These are phyloP conservation scores for Balaeniceps rex DNA, from an alignment of 2,113 vertebrate genomes.

Conservation along the genomic window DNA sequence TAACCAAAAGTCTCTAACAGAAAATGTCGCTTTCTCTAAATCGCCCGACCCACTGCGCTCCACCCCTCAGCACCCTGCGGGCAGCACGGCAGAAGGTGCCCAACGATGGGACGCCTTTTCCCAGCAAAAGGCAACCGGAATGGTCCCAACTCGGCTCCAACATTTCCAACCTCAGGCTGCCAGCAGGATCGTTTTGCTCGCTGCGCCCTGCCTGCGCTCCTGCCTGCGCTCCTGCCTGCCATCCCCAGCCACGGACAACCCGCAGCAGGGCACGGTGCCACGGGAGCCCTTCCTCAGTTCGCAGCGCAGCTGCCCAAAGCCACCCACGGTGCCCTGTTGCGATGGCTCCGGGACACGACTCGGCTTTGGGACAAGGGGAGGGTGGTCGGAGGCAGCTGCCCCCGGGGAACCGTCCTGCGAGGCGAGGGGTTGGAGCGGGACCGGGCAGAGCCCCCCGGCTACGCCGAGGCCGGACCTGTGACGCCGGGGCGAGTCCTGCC, in stretches of 20 bases:
- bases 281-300: background rate
- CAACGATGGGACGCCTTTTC: accelerated
- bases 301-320: background rate
- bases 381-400: background rate
- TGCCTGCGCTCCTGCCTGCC: background rate
- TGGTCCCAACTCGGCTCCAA: background rate
- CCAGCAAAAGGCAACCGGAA: background rate
- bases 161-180: background rate
- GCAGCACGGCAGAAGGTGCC: background rate
- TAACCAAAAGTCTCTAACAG: background rate
- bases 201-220: background rate
- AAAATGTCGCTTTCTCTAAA: background rate
- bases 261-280: background rate
- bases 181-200: background rate
- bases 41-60: background rate
- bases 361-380: background rate
- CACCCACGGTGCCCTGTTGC: accelerated
- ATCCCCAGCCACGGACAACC: background rate
- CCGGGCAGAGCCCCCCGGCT: background rate
- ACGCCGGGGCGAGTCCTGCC: background rate
- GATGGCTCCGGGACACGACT: too few species aligned
- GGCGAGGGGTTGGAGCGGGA: background rate
- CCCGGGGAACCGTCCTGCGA: too few species aligned
- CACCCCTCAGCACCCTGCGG: background rate
- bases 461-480: background rate